Percentiles rank a stretch among this genome's conserved stretches.
phyloP scores from a whole-genome alignment of 2,888 invertebrate genomes.

The Cataglyphis albicans region DNA sequence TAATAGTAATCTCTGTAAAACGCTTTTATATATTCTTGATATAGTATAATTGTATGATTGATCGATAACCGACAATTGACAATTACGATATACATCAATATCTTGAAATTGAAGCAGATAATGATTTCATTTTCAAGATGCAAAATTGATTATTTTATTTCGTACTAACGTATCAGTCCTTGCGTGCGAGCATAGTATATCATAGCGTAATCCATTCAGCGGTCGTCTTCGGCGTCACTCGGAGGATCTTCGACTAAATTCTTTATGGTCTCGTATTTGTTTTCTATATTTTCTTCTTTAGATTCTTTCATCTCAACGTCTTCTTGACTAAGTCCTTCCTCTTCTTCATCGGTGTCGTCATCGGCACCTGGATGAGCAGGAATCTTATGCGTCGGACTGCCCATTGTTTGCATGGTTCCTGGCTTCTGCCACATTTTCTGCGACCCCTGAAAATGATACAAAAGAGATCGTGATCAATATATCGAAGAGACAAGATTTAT shows the following conservation, averaged over 20 bases:
- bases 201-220: slow-evolving; percentile 12
- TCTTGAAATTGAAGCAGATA: not conserved
- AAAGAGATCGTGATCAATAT: not conserved
- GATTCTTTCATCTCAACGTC: slow-evolving; percentile 35
- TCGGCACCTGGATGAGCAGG: slow-evolving; percentile 90
- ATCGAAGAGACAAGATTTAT: not conserved
- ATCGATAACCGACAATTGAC: not conserved
- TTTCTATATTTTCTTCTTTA: slow-evolving; percentile 55
- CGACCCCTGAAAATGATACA: slow-evolving; percentile 83
- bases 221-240: slow-evolving; percentile 70
- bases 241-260: slow-evolving; percentile 81
- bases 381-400: slow-evolving; percentile 88
- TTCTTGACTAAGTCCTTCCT: slow-evolving; percentile 29
- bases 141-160: slow-evolving; percentile 3
- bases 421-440: slow-evolving; percentile 89
- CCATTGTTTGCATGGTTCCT: slow-evolving; percentile 87
- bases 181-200: not conserved
- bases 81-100: not conserved
- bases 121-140: not conserved
- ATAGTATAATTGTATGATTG: not conserved
- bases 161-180: slow-evolving; percentile 3
- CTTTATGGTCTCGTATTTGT: slow-evolving; percentile 74
- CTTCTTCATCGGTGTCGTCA: slow-evolving; percentile 87
- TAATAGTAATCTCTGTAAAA: slow-evolving; percentile 54
- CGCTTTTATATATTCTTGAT: slow-evolving; percentile 33